These are phyloP conservation scores for Tetramorium bicarinatum DNA, from an alignment of 2,888 invertebrate genomes.

Conservation along the genomic window DNA sequence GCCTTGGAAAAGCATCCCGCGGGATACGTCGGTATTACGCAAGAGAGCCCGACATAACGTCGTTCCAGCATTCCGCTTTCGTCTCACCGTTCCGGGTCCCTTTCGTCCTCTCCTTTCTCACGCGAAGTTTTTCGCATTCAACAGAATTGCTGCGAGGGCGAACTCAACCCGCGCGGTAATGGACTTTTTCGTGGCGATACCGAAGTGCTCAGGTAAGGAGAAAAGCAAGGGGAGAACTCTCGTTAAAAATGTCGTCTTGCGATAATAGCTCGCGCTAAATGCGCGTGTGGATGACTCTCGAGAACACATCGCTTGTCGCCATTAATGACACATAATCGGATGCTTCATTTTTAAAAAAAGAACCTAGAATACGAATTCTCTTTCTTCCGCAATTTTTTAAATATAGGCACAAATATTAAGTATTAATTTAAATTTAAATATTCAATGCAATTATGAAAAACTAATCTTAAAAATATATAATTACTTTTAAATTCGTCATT, in stretches of 20 bases:
- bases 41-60: constrained; percentile 65
- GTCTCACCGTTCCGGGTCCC: neutral
- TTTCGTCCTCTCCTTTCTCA: constrained; percentile 23
- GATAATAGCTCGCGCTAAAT: constrained; percentile 59
- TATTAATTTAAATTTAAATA: neutral
- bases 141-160: constrained; percentile 62
- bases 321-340: constrained; percentile 31
- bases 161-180: constrained; percentile 58
- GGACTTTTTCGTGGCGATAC: constrained; percentile 17
- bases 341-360: neutral
- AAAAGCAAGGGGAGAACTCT: constrained; percentile 25
- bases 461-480: constrained; percentile 3
- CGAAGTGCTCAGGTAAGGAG: constrained; percentile 6
- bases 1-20: constrained; percentile 53
- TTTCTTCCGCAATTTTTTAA: too few species aligned
- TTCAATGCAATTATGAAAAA: neutral
- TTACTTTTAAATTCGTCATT: neutral
- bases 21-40: constrained; percentile 59
- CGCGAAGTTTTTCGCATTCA: constrained; percentile 66
- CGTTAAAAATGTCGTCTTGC: constrained; percentile 51
- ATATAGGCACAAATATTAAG: too few species aligned
- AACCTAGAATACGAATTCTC: neutral
- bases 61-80: constrained; percentile 47
- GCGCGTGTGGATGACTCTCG: neutral
- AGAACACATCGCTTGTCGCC: constrained; percentile 3